Evolutionary conservation across 92 coral and sea anemone genomes (phyloP).

Genomic region (Porites evermanni): DNA sequence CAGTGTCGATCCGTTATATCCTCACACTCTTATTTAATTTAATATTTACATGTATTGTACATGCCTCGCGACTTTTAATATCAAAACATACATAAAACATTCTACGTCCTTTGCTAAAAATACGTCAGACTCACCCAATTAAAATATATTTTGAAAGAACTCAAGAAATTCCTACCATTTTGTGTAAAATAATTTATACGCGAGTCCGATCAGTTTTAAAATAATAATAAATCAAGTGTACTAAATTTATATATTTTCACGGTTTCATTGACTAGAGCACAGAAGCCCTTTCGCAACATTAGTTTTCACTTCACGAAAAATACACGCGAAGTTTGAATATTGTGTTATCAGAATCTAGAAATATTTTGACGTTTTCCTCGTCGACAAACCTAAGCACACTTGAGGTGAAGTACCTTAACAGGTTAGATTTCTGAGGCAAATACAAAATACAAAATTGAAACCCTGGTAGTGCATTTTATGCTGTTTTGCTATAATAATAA

Average conservation of each 20-base stretch:
- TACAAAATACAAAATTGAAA: no score
- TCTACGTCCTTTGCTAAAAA: neutral
- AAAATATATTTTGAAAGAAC: slow-evolving; percentile 1
- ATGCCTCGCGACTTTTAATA: neutral
- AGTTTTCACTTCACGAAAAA: neutral
- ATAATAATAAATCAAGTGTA: neutral
- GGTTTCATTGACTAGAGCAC: no score
- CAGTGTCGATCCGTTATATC: neutral
- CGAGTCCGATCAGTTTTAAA: neutral
- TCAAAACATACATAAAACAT: neutral
- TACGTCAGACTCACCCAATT: neutral
- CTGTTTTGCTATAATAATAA: no score
- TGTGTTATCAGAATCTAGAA: neutral
- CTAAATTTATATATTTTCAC: neutral
- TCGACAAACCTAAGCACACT: neutral
- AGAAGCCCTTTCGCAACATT: neutral
- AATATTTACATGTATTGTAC: slow-evolving; percentile 10
- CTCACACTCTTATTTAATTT: slow-evolving; percentile 13
- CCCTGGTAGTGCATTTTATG: no score
- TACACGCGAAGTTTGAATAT: neutral
- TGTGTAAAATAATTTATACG: neutral
- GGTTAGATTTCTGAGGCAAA: no score
- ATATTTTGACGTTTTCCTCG: neutral
- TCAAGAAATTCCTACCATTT: neutral
- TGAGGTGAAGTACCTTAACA: no score